Evolutionary conservation across 2,888 invertebrate genomes (phyloP).

Genomic region (Zhuqinia jingwanae): DNA sequence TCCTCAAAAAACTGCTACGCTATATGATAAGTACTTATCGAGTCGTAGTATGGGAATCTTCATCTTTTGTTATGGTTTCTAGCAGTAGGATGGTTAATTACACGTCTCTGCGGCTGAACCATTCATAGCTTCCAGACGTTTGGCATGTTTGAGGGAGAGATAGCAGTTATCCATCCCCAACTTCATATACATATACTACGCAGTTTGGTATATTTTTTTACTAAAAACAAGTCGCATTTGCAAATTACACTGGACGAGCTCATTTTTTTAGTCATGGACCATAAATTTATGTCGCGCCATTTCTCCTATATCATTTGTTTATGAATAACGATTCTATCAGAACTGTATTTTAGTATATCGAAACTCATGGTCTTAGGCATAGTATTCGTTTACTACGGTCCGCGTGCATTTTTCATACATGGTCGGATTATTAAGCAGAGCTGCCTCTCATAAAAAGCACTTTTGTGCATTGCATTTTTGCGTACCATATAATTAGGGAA

Average conservation of each 20-base stretch:
- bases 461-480: neutral
- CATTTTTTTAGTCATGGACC: neutral
- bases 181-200: slow-evolving; percentile 32
- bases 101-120: neutral
- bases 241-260: neutral
- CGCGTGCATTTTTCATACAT: no score
- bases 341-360: no score
- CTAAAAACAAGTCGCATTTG: neutral
- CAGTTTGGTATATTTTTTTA: slow-evolving; percentile 27
- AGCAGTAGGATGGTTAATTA: neutral
- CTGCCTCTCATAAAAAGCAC: slow-evolving; percentile 1
- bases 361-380: no score
- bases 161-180: neutral
- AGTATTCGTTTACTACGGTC: no score
- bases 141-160: slow-evolving; percentile 25
- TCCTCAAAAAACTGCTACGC: neutral
- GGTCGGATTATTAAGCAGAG: neutral
- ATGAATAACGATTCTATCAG: no score
- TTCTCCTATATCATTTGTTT: no score
- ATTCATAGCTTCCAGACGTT: neutral
- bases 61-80: neutral
- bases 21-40: slow-evolving; percentile 1
- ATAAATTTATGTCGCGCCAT: neutral
- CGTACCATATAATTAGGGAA: slow-evolving; percentile 31
- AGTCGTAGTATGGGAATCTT: neutral